Evolutionary conservation across 2,888 invertebrate genomes (phyloP).

Genomic region (Ennomos fuscantarius): DNA sequence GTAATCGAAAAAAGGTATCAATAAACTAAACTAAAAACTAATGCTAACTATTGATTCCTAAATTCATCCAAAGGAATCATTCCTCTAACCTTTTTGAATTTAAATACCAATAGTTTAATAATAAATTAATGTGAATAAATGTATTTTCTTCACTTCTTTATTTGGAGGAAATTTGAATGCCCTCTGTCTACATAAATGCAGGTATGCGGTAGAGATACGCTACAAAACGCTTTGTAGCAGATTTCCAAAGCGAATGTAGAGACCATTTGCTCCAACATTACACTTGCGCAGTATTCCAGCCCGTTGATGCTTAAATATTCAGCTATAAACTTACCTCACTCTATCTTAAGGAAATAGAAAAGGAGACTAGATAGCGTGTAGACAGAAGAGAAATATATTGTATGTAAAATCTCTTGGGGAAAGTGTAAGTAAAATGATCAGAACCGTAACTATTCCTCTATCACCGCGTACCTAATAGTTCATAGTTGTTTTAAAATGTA

Average conservation of each 20-base stretch:
- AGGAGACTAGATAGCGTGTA: constrained; percentile 18
- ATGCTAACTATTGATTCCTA: too few species aligned
- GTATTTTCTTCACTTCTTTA: too few species aligned
- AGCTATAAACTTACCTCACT: constrained; percentile 35
- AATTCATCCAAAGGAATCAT: too few species aligned
- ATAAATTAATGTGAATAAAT: too few species aligned
- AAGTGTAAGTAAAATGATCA: constrained; percentile 15
- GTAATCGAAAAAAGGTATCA: too few species aligned
- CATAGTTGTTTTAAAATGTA: not conserved
- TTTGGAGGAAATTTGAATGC: too few species aligned
- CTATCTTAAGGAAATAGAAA: constrained; percentile 34
- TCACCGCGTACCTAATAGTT: not conserved
- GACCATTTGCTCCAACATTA: constrained; percentile 52
- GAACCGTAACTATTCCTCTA: constrained; percentile 1
- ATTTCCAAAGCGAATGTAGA: constrained; percentile 26
- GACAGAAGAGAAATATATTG: constrained; percentile 13
- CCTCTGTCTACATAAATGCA: too few species aligned
- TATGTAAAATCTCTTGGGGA: constrained; percentile 18
- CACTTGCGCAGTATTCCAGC: constrained; percentile 51
- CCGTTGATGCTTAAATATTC: constrained; percentile 48
- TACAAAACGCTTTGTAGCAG: constrained; percentile 7
- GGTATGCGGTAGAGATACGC: not conserved
- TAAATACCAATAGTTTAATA: too few species aligned
- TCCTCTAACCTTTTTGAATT: too few species aligned
- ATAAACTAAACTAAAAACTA: too few species aligned